Evolutionary conservation across 2,797 vertebrate genomes (phyloP).

Genomic region (Dendrocincla tyrannina): DNA sequence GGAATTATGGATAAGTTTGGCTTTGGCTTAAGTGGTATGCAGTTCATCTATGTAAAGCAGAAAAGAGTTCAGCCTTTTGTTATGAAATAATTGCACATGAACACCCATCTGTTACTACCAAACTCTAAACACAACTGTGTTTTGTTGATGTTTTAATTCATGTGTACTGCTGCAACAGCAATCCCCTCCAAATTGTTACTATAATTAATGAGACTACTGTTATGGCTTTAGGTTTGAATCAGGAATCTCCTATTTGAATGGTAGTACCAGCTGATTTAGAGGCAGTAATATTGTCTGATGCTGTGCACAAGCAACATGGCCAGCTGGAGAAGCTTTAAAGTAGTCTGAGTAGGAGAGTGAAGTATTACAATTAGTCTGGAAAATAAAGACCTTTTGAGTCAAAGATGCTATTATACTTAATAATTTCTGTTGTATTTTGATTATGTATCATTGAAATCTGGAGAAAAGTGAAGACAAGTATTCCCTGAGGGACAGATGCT

Average conservation of each 20-base stretch:
- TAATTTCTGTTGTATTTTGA: not conserved
- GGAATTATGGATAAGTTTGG: not conserved
- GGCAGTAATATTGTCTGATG: not conserved
- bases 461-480: not conserved
- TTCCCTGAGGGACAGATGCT: not conserved
- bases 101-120: not conserved
- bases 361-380: not conserved
- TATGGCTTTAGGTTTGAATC: not conserved
- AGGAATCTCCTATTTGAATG: constrained; percentile 22
- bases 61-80: not conserved
- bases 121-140: not conserved
- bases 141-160: not conserved
- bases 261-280: not conserved
- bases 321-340: constrained; percentile 26
- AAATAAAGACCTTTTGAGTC: not conserved
- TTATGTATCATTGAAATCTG: not conserved
- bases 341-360: not conserved
- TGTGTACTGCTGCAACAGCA: not conserved
- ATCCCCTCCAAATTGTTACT: not conserved
- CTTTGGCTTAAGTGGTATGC: not conserved
- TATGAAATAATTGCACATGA: not conserved
- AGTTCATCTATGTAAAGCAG: not conserved
- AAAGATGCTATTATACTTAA: not conserved
- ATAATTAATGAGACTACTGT: constrained; percentile 4
- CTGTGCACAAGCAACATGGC: not conserved